phyloP scores from a whole-genome alignment of 2,888 invertebrate genomes.

The Stenichneumon culpator region DNA sequence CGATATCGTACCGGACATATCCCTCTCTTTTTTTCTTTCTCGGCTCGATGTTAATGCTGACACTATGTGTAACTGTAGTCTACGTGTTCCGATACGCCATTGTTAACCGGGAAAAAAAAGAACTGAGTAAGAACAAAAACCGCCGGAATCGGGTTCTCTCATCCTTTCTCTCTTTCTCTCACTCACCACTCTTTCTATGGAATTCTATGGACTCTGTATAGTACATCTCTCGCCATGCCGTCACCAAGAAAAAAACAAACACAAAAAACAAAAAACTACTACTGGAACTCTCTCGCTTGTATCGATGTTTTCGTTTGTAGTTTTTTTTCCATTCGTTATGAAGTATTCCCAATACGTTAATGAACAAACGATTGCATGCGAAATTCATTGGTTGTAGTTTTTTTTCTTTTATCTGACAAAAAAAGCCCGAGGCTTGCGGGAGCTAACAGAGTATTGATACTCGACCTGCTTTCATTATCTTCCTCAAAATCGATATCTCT shows the following conservation, averaged over 20 bases:
- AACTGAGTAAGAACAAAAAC: conserved; percentile 13
- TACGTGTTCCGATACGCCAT: conserved; percentile 25
- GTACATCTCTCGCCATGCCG: conserved; percentile 9
- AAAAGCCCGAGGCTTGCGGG: conserved; percentile 10
- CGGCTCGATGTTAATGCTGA: conserved; percentile 21
- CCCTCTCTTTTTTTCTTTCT: background rate
- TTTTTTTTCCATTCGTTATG: conserved; percentile 25
- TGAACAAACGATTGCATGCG: conserved; percentile 49
- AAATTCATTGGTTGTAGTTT: conserved; percentile 35
- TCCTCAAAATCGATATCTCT: conserved; percentile 9
- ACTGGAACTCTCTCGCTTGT: conserved; percentile 42
- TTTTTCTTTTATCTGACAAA: background rate
- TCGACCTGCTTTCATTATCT: conserved; percentile 36
- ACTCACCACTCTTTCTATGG: conserved; percentile 20
- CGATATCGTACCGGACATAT: conserved; percentile 40
- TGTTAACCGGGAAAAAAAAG: conserved; percentile 29
- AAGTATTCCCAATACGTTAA: conserved; percentile 20
- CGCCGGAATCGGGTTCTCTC: conserved; percentile 25
- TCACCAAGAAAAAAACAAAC: conserved; percentile 19
- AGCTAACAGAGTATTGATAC: conserved; percentile 13
- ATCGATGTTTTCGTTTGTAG: conserved; percentile 51
- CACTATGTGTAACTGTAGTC: conserved; percentile 5
- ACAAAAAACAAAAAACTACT: background rate
- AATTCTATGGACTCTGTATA: background rate
- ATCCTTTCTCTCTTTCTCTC: conserved; percentile 19